Evolutionary conservation across 2,797 vertebrate species (phyloP).

Genomic region (Catostomus latipinnis): DNA sequence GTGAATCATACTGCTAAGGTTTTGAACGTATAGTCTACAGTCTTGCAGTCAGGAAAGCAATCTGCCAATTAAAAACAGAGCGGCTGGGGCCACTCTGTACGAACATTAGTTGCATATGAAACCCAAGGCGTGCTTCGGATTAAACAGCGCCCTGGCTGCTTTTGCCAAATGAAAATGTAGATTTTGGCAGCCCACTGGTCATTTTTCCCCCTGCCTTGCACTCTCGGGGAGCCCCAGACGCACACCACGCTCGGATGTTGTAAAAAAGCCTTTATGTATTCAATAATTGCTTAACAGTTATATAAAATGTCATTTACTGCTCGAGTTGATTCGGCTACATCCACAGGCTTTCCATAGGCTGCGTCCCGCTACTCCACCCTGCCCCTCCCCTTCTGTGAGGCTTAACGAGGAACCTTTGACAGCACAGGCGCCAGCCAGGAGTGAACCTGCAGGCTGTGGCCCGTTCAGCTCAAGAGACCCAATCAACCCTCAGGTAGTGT

Average conservation of each 20-base stretch:
- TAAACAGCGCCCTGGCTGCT: conserved; percentile 83
- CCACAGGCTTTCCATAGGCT: conserved; percentile 60
- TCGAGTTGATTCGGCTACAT: conserved; percentile 70
- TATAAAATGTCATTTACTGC: conserved; percentile 83
- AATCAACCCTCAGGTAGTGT: conserved; percentile 37
- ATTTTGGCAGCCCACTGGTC: conserved; percentile 83
- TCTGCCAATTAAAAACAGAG: conserved; percentile 62
- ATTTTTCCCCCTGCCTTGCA: conserved; percentile 77
- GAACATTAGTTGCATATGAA: conserved; percentile 82
- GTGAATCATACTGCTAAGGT: too few species aligned
- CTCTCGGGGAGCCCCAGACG: conserved; percentile 71
- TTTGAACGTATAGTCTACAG: not conserved
- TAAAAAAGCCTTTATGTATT: conserved; percentile 89
- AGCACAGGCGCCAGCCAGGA: conserved; percentile 61
- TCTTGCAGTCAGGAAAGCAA: not conserved
- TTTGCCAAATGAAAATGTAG: conserved; percentile 90
- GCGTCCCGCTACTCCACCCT: conserved; percentile 49
- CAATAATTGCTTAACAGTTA: conserved; percentile 83
- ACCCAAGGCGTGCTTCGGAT: conserved; percentile 84
- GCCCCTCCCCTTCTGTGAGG: conserved; percentile 31
- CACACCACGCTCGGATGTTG: conserved; percentile 75
- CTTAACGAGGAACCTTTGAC: conserved; percentile 56
- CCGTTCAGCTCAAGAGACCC: conserved; percentile 3
- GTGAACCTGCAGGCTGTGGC: conserved; percentile 37
- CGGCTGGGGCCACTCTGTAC: conserved; percentile 70